These are phyloP conservation scores for Marasmarcha lunaedactyla DNA, from an alignment of 2,888 invertebrate species.

Conservation along the genomic window DNA sequence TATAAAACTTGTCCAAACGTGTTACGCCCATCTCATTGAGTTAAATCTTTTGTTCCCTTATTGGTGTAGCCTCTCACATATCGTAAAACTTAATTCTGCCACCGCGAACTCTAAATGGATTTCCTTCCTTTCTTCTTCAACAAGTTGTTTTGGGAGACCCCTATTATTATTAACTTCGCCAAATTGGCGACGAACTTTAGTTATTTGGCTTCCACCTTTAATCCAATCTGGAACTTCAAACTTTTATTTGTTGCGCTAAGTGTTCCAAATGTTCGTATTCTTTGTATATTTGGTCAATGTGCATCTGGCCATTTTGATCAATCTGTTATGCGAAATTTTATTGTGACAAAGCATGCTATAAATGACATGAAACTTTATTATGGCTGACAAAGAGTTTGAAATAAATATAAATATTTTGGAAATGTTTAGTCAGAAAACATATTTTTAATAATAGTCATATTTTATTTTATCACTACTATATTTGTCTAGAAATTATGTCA, in stretches of 20 bases:
- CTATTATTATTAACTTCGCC: conserved; percentile 14
- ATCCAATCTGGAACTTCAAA: background rate
- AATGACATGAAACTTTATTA: no score
- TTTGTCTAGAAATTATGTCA: no score
- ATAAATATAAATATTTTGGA: no score
- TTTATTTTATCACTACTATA: no score
- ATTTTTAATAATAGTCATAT: no score
- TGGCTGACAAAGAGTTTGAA: no score
- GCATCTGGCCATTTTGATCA: no score
- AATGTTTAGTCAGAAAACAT: no score
- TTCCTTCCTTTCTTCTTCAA: conserved; percentile 22
- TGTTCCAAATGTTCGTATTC: conserved; percentile 3
- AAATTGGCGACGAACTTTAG: conserved; percentile 10
- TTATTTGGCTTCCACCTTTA: conserved; percentile 9
- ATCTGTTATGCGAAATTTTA: no score
- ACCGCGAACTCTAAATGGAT: conserved; percentile 29
- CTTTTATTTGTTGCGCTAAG: no score
- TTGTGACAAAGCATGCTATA: no score
- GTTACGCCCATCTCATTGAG: conserved; percentile 30
- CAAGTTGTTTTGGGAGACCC: conserved; percentile 18
- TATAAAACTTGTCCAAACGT: conserved; percentile 30
- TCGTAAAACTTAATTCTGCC: conserved; percentile 31
- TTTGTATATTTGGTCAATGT: no score
- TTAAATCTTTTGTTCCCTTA: conserved; percentile 34
- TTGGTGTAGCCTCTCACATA: conserved; percentile 22